Evolutionary conservation across 2,888 invertebrate genomes (phyloP).

Genomic region (Tenthredo mesomela): DNA sequence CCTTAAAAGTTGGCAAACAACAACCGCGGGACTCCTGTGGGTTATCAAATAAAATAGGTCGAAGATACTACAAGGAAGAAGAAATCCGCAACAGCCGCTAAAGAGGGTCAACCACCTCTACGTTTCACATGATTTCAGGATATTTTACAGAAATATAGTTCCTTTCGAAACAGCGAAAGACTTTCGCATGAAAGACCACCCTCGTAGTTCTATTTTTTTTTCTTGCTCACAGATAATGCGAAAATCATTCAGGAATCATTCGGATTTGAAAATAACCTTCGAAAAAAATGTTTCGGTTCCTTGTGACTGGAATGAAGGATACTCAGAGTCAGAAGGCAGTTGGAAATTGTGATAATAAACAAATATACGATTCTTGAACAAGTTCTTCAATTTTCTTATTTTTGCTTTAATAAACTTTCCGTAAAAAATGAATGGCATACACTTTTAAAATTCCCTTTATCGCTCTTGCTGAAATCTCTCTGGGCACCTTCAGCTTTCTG

Average conservation of each 20-base stretch:
- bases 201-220: too few relatives aligned
- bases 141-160: neutral
- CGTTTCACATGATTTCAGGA: neutral
- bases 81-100: neutral
- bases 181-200: too few relatives aligned
- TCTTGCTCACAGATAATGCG: too few relatives aligned
- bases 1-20: slow-evolving; percentile 12
- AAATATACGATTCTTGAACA: too few relatives aligned
- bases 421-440: too few relatives aligned
- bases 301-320: neutral
- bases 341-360: neutral
- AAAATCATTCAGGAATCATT: too few relatives aligned
- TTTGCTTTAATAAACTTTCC: neutral
- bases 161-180: too few relatives aligned
- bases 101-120: neutral
- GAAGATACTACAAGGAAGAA: neutral
- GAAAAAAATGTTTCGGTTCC: neutral
- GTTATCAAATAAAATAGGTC: neutral
- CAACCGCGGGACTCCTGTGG: neutral
- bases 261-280: too few relatives aligned
- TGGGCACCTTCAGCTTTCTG: too few relatives aligned
- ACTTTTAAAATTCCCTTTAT: too few relatives aligned
- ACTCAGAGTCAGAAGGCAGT: neutral
- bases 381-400: too few relatives aligned
- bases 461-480: too few relatives aligned